Evolutionary conservation across 1,140 invertebrate genomes (phyloP).

Genomic region (Cryptotermes secundus): DNA sequence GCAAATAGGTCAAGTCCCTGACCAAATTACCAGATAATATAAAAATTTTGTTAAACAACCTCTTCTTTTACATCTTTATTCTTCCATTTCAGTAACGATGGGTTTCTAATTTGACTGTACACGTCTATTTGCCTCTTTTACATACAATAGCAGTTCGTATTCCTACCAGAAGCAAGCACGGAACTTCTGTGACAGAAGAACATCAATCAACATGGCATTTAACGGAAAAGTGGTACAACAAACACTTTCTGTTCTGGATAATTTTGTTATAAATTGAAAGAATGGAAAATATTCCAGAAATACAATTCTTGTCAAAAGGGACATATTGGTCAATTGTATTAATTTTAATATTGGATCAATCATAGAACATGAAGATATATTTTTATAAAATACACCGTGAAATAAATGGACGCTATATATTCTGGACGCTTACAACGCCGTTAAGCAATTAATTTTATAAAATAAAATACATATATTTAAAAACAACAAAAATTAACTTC

Average conservation of each 20-base stretch:
- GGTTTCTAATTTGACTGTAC: not conserved
- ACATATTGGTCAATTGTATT: too few species aligned
- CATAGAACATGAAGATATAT: too few species aligned
- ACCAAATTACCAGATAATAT: not conserved
- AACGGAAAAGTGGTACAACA: not conserved
- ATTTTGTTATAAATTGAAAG: too few species aligned
- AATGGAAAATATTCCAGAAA: too few species aligned
- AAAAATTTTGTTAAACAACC: not conserved
- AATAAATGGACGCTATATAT: too few species aligned
- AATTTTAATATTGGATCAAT: too few species aligned
- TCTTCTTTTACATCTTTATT: not conserved
- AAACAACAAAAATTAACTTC: too few species aligned
- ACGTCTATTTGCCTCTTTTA: not conserved
- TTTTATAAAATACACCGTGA: too few species aligned
- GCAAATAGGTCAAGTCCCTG: not conserved
- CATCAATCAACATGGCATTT: not conserved
- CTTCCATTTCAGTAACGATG: not conserved
- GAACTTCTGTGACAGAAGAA: not conserved
- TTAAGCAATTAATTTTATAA: too few species aligned
- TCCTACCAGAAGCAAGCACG: not conserved
- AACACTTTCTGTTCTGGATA: not conserved
- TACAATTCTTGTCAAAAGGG: too few species aligned
- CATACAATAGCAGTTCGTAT: conserved; percentile 7
- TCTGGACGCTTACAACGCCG: too few species aligned
- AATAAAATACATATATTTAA: too few species aligned